Base-by-base conservation (phyloP, 2,888 invertebrate species). In the Agrilus biguttatus region DNA sequence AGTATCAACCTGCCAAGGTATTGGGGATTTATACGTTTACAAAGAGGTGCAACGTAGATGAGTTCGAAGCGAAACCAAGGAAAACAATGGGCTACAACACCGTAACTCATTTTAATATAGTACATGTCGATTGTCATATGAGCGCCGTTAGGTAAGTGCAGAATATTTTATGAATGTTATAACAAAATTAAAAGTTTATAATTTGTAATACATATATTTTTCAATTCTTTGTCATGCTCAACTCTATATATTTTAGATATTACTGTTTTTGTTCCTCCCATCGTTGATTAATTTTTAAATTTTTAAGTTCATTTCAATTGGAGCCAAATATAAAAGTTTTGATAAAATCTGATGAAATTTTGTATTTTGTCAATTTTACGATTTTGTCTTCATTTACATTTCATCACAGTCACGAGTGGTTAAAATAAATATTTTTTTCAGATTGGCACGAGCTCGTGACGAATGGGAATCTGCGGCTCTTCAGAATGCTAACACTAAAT, bases 381-480 rank as follows among this genome's bases (percentile, higher is more conserved):
- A n/a, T n/a, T n/a, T n/a, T n/a, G n/a, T n/a, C n/a, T n/a, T n/a
- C n/a, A n/a, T n/a, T 13, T 35, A 21, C 14, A 13, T 10, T 34
- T 39, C 21, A 12, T 38, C 13, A 35, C 21, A 21, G n/a, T 35
- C 2, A 19, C 19, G 33, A 12, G n/a, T 19, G 4, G 3, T 3
- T 17, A 17, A 17, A 17, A 17, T 3, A 17, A 17, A 17, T 36
- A 12, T 13, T 14, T n/a, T n/a, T n/a, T 40, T 14, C 36, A 55
- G 57, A 43, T 54, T 67, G 42, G 67, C 67, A 7, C 52, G 67
- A 44, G 63, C 65, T 62, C 77, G 96, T 45, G 95, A 96, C 57
- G 96, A 97, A 66, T 97, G 96, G 97, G 96, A 96, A 63, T 89
- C 92, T 47, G 97, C 97, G 0, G 91, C 93, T 5, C 71, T 98